Base-by-base conservation (phyloP, 2,113 vertebrate species). In the Camarhynchus parvulus region DNA sequence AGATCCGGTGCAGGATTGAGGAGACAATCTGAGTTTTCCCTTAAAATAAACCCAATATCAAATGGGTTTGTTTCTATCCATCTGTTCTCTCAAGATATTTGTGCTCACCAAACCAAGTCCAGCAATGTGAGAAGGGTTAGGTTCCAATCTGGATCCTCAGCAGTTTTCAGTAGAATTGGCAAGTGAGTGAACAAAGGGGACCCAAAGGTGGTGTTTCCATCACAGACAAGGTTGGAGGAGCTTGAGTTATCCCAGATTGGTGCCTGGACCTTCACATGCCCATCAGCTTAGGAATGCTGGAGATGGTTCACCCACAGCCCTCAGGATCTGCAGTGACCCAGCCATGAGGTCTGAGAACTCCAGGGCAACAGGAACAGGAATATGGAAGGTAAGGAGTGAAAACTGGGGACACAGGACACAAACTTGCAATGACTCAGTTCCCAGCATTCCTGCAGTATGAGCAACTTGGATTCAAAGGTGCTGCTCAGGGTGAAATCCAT, bases 401-500 rank as follows among this genome's bases (percentile, higher is more conserved):
- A 80, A 17, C 1, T 10, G 17, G 46, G 28, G 21, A 7, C 18
- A 24, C 1, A 19, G 28, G n/a, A 66, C n/a, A 64, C 33, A 76
- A 66, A 58, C 11, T 18, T 55, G 46, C 50, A 67, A 16, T 35
- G 64, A 59, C 42, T 41, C 15, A 1, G 4, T 53, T 91, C 35
- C 87, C 44, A 11, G 55, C 44, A 9, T 25, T 80, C 50, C 58
- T 79, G 42, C 46, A 20, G 18, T 3, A 5, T 0, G 0, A 13
- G 27, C 20, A 77, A 10, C 70, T 30, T 46, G 18, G n/a, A 15
- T 73, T 90, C 59, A 73, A 39, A 15, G 49, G 11, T 33, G 16
- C 16, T 9, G 3, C 1, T 47, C 39, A 19, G 39, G 33, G 8
- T 61, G n/a, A 56, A 62, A 53, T 13, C 23, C 15, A 11, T 63